phyloP scores from a whole-genome alignment of 2,888 invertebrate species.

The Magallana nippona region DNA sequence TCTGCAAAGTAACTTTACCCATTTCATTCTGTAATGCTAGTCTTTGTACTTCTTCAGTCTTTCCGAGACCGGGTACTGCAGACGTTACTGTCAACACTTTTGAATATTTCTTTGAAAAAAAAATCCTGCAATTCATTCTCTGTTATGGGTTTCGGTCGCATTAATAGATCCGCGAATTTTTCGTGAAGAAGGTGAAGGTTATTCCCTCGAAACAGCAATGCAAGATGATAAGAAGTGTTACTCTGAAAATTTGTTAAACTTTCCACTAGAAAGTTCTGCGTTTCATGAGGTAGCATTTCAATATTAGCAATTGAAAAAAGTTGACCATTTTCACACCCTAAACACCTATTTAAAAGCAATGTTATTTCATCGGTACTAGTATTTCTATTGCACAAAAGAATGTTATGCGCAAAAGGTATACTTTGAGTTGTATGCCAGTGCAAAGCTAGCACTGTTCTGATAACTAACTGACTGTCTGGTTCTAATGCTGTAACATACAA shows the following conservation, averaged over 20 bases:
- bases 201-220: slow-evolving; percentile 61
- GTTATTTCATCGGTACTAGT: slow-evolving; percentile 61
- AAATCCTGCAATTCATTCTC: slow-evolving; percentile 40
- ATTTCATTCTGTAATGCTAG: slow-evolving; percentile 43
- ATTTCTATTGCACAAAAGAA: slow-evolving; percentile 59
- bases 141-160: slow-evolving; percentile 38
- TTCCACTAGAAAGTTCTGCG: slow-evolving; percentile 60
- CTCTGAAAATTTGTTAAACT: slow-evolving; percentile 43
- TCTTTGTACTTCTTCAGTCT: slow-evolving; percentile 54
- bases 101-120: slow-evolving; percentile 40
- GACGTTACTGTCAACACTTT: slow-evolving; percentile 57
- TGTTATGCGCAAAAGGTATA: slow-evolving; percentile 60
- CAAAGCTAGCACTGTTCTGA: slow-evolving; percentile 57
- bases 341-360: slow-evolving; percentile 58
- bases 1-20: slow-evolving; percentile 55
- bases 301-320: slow-evolving; percentile 62
- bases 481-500: slow-evolving; percentile 57
- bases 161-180: slow-evolving; percentile 46
- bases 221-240: slow-evolving; percentile 46
- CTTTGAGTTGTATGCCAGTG: slow-evolving; percentile 56
- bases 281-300: slow-evolving; percentile 58
- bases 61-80: slow-evolving; percentile 62
- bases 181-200: slow-evolving; percentile 60
- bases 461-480: slow-evolving; percentile 54
- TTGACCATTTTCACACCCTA: slow-evolving; percentile 29